Conservation (phyloP, 2,113 vertebrate species). For the Sylvia atricapilla region DNA sequence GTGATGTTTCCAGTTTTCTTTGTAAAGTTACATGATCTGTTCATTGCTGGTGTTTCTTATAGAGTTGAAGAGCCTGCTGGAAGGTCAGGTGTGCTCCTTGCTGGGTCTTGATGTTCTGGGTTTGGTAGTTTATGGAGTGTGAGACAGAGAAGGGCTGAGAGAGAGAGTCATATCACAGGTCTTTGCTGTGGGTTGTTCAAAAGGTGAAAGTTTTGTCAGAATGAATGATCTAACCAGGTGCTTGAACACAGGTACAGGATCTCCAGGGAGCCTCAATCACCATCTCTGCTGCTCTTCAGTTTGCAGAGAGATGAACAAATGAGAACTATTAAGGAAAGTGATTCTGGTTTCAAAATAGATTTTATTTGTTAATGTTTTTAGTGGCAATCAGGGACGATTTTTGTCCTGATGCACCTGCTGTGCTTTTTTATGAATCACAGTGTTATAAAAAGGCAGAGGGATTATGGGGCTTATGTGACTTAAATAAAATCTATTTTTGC, state of each 20-base stretch:
- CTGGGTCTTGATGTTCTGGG: neutral
- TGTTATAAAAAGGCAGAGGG: constrained; percentile 7
- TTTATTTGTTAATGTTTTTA: neutral
- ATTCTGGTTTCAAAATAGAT: neutral
- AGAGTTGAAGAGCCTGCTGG: neutral
- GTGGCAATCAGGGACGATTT: neutral
- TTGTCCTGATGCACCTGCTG: constrained; percentile 8
- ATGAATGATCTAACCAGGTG: neutral
- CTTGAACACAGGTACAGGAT: neutral
- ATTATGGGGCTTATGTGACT: neutral
- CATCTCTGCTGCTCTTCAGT: neutral
- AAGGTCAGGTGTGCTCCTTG: neutral
- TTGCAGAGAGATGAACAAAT: neutral
- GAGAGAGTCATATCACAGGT: neutral
- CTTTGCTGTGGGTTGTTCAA: neutral
- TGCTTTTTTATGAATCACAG: neutral
- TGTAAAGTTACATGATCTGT: accelerated
- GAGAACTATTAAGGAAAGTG: neutral
- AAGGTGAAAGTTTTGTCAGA: neutral
- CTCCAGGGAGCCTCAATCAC: neutral
- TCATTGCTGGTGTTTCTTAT: neutral
- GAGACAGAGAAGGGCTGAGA: neutral
- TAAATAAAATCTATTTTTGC: constrained; percentile 32
- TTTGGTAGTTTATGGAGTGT: neutral
- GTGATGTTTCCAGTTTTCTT: neutral